Evolutionary conservation across 2,888 invertebrate species (phyloP), one percentile per base, ranked within the genome.

Genomic region (Agrochola circellaris): DNA sequence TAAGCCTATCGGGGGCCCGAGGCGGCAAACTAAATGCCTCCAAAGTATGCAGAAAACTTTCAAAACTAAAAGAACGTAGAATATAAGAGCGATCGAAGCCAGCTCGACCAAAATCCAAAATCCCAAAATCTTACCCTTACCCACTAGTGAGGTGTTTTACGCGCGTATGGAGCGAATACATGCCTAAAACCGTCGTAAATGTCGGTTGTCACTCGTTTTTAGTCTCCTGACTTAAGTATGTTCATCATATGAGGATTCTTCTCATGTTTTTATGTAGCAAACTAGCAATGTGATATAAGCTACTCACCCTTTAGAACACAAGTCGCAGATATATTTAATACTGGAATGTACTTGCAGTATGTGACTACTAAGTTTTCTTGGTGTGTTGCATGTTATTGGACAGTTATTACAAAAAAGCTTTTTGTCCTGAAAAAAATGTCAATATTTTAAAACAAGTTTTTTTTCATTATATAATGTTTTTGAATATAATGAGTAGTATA

Each of bases 291-390:
- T 54, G 20, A 58, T 58, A 26, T 20, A n/a, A n/a, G 9, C 6
- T 56, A 77, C 87, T 84, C 84, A 95, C 95, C 86, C 79, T 91
- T 93, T 94, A 45, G 90, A 89, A 83, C 95, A 95, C 68, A 90
- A 72, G 79, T 95, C 93, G 81, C 95, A 95, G 68, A 89, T 77
- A 66, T 84, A 94, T 34, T 67, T 86, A 17, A 80, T 87, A 51
- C 80, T 68, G 23, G 89, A 83, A 84, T 95, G 94, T 3, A 72
- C 45, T 5, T 77, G 58, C 60, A 62, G 45, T 0, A 88, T 70
- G 75, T 95, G 95, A 75, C 87, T 87, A 7, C 65, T 83, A 48
- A 94, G 78, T 77, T 88, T 90, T 61, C 64, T 88, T 3, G 93
- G 91, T 23, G 82, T 88, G 0, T 56, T 66, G 72, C 82, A 95